Evolutionary conservation across 2,888 invertebrate species (phyloP).

Genomic region (Monochamus alternatus): DNA sequence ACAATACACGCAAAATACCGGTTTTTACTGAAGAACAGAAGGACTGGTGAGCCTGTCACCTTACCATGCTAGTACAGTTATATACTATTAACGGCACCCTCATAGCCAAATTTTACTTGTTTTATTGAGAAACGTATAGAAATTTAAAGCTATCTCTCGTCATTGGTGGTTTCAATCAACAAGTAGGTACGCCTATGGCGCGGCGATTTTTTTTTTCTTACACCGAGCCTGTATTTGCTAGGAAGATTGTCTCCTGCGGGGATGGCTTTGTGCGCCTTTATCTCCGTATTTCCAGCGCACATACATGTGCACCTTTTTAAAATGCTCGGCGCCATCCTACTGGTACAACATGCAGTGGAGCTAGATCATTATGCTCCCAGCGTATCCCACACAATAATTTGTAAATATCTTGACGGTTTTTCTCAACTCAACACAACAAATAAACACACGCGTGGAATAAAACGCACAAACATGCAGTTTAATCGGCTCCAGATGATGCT

Average conservation of each 20-base stretch:
- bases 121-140: no score
- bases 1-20: no score
- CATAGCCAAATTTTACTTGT: no score
- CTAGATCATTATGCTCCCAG: background rate
- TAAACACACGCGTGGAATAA: no score
- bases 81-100: no score
- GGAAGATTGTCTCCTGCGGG: slow-evolving; percentile 39
- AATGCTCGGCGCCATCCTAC: background rate
- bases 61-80: no score
- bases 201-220: background rate
- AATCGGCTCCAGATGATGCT: no score
- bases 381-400: background rate
- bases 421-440: no score
- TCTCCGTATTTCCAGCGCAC: slow-evolving; percentile 28
- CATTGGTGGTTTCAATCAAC: background rate
- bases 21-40: no score
- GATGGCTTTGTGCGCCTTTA: slow-evolving; percentile 28
- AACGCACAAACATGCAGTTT: no score
- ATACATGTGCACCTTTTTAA: slow-evolving; percentile 21
- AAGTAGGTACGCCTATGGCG: background rate
- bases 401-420: no score
- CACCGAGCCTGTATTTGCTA: slow-evolving; percentile 36
- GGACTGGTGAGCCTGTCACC: no score
- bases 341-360: background rate
- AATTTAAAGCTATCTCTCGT: background rate